Evolutionary conservation across 2,797 vertebrate genomes (phyloP), one percentile per base, ranked within the genome.

Genomic region (Rhinogobio ventralis): DNA sequence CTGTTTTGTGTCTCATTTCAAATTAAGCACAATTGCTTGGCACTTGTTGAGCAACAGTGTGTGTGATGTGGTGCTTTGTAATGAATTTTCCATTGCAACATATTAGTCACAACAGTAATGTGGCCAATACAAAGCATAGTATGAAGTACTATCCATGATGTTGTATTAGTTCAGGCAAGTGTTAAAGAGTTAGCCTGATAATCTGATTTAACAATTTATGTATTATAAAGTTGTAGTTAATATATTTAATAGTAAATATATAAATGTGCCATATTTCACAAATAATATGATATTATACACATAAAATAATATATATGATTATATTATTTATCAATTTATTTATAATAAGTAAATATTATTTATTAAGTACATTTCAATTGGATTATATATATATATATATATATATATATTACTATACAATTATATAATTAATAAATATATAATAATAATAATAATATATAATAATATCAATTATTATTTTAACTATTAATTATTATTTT

Each of bases 11-110:
- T 69, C 20, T 28, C 49, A 39, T 71, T 85, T 72, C 23, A 85
- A 80, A 72, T 60, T 57, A 83, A 49, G 69, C 42, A 46, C 28
- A 62, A 73, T 36, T 74, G 53, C 69, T 73, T 79, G 62, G 25
- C 80, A 30, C 68, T 72, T 28, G 51, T 72, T 72, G 33, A 72
- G 33, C 10, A 60, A 60, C 13, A n/a, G 45, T 20, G 20, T 20
- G 8, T 5, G 28, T 17, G 3, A 33, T 39, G 10, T 13, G 39
- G 19, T 82, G 25, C 19, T 20, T 71, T 51, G n/a, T 71, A 45
- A 45, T 60, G n/a, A 23, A 57, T 69, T 46, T 71, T 72, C n/a
- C 10, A 60, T 81, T 72, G n/a, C 79, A 81, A 46, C 57, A 79
- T 78, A 64, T 81, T 42, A 71, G 1, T 55, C 36, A 57, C 51